These are phyloP conservation scores for Ceratina australensis DNA, from an alignment of 1,140 invertebrate genomes.

Conservation along the genomic window DNA sequence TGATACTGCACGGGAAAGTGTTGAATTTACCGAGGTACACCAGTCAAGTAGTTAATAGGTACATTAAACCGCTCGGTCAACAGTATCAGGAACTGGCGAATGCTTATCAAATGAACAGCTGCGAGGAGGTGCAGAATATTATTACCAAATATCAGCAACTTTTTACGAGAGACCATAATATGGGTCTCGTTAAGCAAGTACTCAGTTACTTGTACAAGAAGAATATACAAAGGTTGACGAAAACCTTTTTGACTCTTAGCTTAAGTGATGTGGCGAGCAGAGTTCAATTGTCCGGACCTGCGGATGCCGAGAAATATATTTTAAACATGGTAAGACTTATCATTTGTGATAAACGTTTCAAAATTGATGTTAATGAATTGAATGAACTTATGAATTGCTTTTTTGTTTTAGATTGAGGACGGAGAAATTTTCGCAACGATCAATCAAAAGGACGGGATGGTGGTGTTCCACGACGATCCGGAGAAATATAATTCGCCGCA, in stretches of 20 bases:
- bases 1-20: slow-evolving; percentile 95
- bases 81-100: slow-evolving; percentile 95
- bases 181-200: slow-evolving; percentile 91
- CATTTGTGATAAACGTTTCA: too few species aligned
- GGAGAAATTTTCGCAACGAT: slow-evolving; percentile 98
- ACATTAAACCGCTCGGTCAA: slow-evolving; percentile 92
- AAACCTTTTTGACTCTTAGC: slow-evolving; percentile 97
- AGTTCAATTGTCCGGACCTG: slow-evolving; percentile 90
- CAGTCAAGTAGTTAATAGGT: slow-evolving; percentile 89
- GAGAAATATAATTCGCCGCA: slow-evolving; percentile 95
- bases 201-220: slow-evolving; percentile 95
- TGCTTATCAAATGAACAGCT: slow-evolving; percentile 89
- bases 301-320: slow-evolving; percentile 96
- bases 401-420: slow-evolving; percentile 91
- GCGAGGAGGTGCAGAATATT: slow-evolving; percentile 84
- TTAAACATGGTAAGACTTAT: slow-evolving; percentile 90
- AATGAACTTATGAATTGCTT: too few species aligned
- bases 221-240: slow-evolving; percentile 97
- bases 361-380: too few species aligned
- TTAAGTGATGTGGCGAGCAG: slow-evolving; percentile 95
- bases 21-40: slow-evolving; percentile 91
- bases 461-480: slow-evolving; percentile 96
- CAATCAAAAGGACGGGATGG: slow-evolving; percentile 99
- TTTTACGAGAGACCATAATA: slow-evolving; percentile 91
- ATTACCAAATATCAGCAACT: slow-evolving; percentile 90